Base-by-base conservation (phyloP, 2,113 vertebrate species). In the Tychaedon coryphoeus region DNA sequence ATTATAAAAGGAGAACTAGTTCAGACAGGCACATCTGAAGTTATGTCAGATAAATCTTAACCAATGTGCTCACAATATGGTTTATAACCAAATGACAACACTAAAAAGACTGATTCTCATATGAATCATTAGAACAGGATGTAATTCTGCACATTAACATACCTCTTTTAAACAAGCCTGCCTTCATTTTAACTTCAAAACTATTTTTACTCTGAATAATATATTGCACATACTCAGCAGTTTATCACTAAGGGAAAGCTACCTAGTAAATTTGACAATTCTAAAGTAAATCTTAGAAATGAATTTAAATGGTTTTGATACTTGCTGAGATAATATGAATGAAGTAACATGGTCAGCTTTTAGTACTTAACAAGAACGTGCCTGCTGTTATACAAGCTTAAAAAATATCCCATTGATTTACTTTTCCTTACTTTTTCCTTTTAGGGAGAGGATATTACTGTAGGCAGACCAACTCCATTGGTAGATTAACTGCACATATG, bases 41-140 rank as follows among this genome's bases (percentile, higher is more conserved):
- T 77, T 85, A 64, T 47, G 19, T 45, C 61, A 66, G 51, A 93
- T 76, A 88, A 91, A 95, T 86, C 54, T 76, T 79, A 83, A 33
- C 13, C 54, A 76, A 20, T 26, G 19, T 66, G 75, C 28, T 81
- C 24, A 51, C 64, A 86, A 36, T 40, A 60, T 25, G 34, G 29
- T 77, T 92, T 92, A 81, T 43, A 87, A 77, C 33, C 3, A 11
- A 86, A 73, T 50, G 47, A 76, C 62, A 94, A 58, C 72, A 88
- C 38, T 88, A 76, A 86, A 88, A 89, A 84, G 64, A 40, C 31
- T 29, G 33, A 71, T 62, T 88, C 73, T 89, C 36, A 34, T 2
- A 5, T 50, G 78, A 85, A 54, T 79, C 42, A 33, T 34, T 79
- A 33, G 14, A 90, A 72, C n/a, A 66, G 67, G 50, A 82, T 5